Percentiles rank a stretch among this genome's conserved stretches.
phyloP scores from a whole-genome alignment of 2,797 vertebrate genomes.

The Notolepis coatsorum region DNA sequence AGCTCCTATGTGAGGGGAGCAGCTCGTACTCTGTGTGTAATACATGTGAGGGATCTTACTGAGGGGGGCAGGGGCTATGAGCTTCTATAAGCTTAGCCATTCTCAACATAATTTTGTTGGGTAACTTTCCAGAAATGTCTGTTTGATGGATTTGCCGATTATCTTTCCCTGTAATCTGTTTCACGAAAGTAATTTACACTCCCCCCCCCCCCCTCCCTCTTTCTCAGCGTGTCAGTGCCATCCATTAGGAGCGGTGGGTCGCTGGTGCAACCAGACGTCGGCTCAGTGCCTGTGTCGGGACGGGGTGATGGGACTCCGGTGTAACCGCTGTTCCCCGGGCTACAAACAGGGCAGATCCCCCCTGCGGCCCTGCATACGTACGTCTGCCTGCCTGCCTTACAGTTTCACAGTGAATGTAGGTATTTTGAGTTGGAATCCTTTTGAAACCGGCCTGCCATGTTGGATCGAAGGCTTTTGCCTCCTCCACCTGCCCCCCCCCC shows the following conservation, averaged over 20 bases:
- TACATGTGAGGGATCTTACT: no score
- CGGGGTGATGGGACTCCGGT: slow-evolving; percentile 87
- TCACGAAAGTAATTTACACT: no score
- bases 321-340: slow-evolving; percentile 88
- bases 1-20: no score
- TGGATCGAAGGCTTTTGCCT: neutral
- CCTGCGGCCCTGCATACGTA: slow-evolving; percentile 88
- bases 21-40: no score
- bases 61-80: no score
- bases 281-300: slow-evolving; percentile 91
- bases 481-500: no score
- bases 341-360: slow-evolving; percentile 89
- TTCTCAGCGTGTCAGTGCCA: slow-evolving; percentile 89
- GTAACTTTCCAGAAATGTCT: no score
- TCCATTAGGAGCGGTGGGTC: slow-evolving; percentile 86
- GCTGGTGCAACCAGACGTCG: slow-evolving; percentile 89
- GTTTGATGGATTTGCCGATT: no score
- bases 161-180: no score
- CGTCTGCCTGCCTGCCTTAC: slow-evolving; percentile 65
- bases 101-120: no score
- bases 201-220: neutral
- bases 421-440: neutral
- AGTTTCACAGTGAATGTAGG: neutral
- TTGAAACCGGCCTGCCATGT: neutral
- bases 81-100: no score